Evolutionary conservation across 2,888 invertebrate species (phyloP), one percentile per base, ranked within the genome.

Genomic region (Drosophila mettleri): DNA sequence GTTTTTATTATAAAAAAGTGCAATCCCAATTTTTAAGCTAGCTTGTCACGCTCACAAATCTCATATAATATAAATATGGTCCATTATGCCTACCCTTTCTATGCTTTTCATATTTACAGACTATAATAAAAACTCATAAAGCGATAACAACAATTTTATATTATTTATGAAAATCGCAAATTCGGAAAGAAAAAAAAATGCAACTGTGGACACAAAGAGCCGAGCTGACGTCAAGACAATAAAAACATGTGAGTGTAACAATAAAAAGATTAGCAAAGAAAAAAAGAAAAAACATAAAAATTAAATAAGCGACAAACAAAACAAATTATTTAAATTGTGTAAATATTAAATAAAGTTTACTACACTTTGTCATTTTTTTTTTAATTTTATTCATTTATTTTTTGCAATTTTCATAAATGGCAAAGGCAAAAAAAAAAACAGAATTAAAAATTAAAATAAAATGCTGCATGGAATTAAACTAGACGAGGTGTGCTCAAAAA

Each of bases 91-190:
- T 24, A 58, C 62, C 54, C 63, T 59, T 72, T 43, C 27, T 2
- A 20, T 27, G 24, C 16, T 27, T 38, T 27, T 22, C 14, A 53
- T 18, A n/a, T n/a, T 18, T 24, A 22, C 20, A 36, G 55, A 29
- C 31, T 48, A 41, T 45, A 34, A 43, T 16, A 68, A 57, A 69
- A 69, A 39, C 48, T 24, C 67, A 54, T 68, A 60, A 73, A 68
- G 68, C n/a, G 78, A 67, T 73, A 68, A 69, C 75, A 62, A 73
- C 33, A 43, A 33, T 54, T 69, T 64, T 81, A 53, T 68, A 64
- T 68, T 64, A 78, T 85, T 76, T 64, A 73, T 76, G 64, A 66
- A 78, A 81, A 75, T 81, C 69, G 82, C 76, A 70, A 82, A 81
- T 81, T 75, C 72, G 65, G 48, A 20, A 54, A 45, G 34, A 33